phyloP scores from a whole-genome alignment of 2,888 invertebrate genomes.

The Dicranocentrus wangi region DNA sequence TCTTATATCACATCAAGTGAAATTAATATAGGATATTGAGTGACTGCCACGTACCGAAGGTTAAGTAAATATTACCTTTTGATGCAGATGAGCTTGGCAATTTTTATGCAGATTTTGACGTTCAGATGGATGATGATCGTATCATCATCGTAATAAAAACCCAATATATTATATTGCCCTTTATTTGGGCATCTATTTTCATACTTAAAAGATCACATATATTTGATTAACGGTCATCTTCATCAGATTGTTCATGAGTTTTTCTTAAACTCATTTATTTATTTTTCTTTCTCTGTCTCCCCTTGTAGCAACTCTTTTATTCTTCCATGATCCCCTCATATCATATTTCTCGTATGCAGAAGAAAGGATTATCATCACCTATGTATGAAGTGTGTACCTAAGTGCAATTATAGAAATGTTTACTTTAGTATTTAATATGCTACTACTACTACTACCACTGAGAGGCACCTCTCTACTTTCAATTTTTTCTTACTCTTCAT shows the following conservation, averaged over 20 bases:
- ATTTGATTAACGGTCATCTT: slow-evolving; percentile 31
- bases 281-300: background rate
- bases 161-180: slow-evolving; percentile 45
- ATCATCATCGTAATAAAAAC: slow-evolving; percentile 32
- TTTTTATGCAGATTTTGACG: slow-evolving; percentile 21
- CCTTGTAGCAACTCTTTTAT: background rate
- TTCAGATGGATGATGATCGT: slow-evolving; percentile 9
- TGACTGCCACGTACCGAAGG: slow-evolving; percentile 43
- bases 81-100: slow-evolving; percentile 46
- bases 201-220: background rate
- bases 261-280: slow-evolving; percentile 24
- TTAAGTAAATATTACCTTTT: slow-evolving; percentile 48
- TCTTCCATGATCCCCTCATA: background rate
- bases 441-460: background rate
- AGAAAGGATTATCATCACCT: slow-evolving; percentile 20
- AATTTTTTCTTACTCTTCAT: background rate
- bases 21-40: slow-evolving; percentile 27
- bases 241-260: slow-evolving; percentile 3
- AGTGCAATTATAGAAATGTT: slow-evolving; percentile 19
- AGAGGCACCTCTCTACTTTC: slow-evolving; percentile 29
- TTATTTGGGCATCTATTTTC: slow-evolving; percentile 39
- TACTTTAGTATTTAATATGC: background rate
- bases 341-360: background rate
- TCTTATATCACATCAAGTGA: slow-evolving; percentile 1
- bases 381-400: slow-evolving; percentile 10